phyloP scores from a whole-genome alignment of 2,888 invertebrate species.

The Tipula confusa region DNA sequence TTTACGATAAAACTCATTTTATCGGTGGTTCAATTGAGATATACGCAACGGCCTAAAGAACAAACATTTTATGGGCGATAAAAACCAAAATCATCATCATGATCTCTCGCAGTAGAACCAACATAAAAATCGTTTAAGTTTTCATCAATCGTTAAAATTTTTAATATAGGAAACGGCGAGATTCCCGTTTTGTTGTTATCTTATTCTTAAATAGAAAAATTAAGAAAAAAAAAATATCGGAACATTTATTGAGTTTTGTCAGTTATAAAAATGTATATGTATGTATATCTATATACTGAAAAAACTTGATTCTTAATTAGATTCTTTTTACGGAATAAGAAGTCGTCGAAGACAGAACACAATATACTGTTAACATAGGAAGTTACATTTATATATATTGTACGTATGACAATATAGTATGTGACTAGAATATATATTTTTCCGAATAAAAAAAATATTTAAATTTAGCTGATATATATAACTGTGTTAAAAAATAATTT shows the following conservation, averaged over 20 bases:
- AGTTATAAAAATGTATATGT: background rate
- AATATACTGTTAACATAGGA: background rate
- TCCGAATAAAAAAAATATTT: background rate
- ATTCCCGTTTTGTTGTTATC: background rate
- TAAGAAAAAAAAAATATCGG: background rate
- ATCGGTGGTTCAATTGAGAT: background rate
- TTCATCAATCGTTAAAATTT: background rate
- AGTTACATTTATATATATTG: background rate
- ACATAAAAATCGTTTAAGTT: background rate
- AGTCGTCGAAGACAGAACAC: background rate
- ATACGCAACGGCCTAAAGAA: background rate
- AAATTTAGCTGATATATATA: background rate
- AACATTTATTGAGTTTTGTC: background rate
- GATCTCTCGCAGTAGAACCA: background rate
- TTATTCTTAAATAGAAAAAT: background rate
- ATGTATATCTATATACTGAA: background rate
- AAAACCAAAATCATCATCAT: background rate
- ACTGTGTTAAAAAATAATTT: background rate
- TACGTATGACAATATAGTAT: background rate
- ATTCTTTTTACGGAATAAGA: background rate
- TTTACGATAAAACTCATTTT: background rate
- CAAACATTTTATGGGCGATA: background rate
- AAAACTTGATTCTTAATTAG: slow-evolving; percentile 4
- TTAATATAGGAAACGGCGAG: background rate
- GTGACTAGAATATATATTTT: background rate